Conservation (phyloP, 2,797 vertebrate species). For the Microcaecilia unicolor region DNA sequence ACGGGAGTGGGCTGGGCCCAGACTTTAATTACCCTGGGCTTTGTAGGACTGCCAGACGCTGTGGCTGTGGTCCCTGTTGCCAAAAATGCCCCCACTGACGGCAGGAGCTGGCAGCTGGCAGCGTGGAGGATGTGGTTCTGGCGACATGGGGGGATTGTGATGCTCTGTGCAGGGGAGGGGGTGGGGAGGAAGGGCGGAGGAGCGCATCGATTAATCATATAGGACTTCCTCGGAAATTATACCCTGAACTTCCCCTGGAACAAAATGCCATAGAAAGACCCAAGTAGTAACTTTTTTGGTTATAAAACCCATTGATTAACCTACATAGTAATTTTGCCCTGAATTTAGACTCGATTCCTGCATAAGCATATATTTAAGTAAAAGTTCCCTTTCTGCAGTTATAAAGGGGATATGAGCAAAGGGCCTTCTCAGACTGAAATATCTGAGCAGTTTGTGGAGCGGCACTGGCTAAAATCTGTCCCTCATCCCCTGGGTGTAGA, state of each 20-base stretch:
- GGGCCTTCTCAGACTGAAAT: too few species aligned
- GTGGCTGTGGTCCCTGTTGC: too few species aligned
- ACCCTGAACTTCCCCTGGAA: background rate
- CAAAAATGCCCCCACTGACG: slow-evolving; percentile 22
- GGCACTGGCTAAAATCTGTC: too few species aligned
- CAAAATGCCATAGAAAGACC: slow-evolving; percentile 21
- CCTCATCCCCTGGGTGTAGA: too few species aligned
- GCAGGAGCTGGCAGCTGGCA: slow-evolving; percentile 26
- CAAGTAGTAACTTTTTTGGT: too few species aligned
- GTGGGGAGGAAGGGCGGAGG: too few species aligned
- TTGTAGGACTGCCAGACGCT: background rate
- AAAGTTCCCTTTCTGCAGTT: slow-evolving; percentile 28
- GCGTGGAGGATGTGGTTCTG: slow-evolving; percentile 20
- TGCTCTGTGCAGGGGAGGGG: slow-evolving; percentile 6
- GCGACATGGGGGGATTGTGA: slow-evolving; percentile 19
- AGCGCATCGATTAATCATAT: background rate
- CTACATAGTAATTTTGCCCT: slow-evolving; percentile 39
- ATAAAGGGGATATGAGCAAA: slow-evolving; percentile 9
- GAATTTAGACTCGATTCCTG: slow-evolving; percentile 36
- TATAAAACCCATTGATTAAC: too few species aligned
- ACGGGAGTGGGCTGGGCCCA: slow-evolving; percentile 26
- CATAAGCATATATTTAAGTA: slow-evolving; percentile 23
- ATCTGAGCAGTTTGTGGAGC: too few species aligned
- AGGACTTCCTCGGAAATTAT: background rate
- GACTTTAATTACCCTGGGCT: slow-evolving; percentile 35